Evolutionary conservation across 2,888 invertebrate species (phyloP).

Genomic region (Spicauda simplicius): DNA sequence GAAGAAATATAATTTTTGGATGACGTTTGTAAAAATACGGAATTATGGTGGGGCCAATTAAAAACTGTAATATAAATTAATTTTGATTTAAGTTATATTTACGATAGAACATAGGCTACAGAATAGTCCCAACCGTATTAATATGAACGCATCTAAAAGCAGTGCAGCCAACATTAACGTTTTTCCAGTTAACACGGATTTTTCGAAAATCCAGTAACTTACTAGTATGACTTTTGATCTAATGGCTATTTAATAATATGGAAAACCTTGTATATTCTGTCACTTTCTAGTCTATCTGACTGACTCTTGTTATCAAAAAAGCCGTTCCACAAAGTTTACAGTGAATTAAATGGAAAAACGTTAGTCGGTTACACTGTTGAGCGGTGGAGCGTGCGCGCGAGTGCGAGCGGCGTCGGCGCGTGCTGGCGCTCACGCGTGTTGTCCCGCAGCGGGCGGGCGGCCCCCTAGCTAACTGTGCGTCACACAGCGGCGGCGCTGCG

Average conservation of each 20-base stretch:
- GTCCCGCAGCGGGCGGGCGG: slow-evolving; percentile 33
- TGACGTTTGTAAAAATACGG: background rate
- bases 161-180: background rate
- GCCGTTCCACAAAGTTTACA: too few species aligned
- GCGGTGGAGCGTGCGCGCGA: slow-evolving; percentile 44
- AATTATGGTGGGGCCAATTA: background rate
- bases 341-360: background rate
- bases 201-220: background rate
- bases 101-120: background rate
- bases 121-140: background rate
- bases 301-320: too few species aligned
- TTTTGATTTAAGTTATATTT: background rate
- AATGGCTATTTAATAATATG: too few species aligned
- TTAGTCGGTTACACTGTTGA: background rate
- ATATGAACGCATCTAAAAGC: background rate
- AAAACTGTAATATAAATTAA: too few species aligned
- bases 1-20: background rate
- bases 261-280: too few species aligned
- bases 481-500: slow-evolving; percentile 86
- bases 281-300: too few species aligned
- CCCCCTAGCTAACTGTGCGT: too few species aligned
- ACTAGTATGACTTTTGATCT: too few species aligned
- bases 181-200: background rate
- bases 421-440: slow-evolving; percentile 35
- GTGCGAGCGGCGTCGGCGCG: slow-evolving; percentile 40